A percentile compares a stretch with the other conserved stretches of the same genome.
phyloP scores from a whole-genome alignment of 2,113 vertebrate species.

The Clarias magur region DNA sequence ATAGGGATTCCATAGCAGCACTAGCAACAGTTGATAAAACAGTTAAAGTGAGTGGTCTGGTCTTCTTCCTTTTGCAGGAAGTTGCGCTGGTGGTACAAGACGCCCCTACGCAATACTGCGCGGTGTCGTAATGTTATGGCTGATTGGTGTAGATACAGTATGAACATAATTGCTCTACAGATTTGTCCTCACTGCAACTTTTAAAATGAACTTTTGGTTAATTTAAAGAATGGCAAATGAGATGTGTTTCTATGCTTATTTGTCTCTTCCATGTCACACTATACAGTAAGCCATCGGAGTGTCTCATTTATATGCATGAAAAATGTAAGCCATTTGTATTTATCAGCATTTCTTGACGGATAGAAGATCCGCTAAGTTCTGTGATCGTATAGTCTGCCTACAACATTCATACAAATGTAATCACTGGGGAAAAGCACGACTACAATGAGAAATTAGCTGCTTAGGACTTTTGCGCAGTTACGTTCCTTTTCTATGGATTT shows the following conservation, averaged over 20 bases:
- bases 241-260: background rate
- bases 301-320: background rate
- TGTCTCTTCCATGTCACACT: background rate
- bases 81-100: too few relatives aligned
- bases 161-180: background rate
- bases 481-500: background rate
- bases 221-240: background rate
- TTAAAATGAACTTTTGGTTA: too few relatives aligned
- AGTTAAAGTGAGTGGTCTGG: too few relatives aligned
- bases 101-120: too few relatives aligned
- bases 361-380: background rate
- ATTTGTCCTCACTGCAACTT: background rate
- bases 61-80: too few relatives aligned
- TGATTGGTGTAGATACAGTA: too few relatives aligned
- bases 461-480: background rate
- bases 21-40: too few relatives aligned
- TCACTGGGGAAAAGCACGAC: background rate
- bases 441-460: background rate
- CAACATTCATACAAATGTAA: background rate
- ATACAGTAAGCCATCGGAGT: background rate
- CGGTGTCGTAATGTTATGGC: too few relatives aligned
- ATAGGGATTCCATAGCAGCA: too few relatives aligned
- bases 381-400: background rate
- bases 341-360: background rate
- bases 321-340: background rate